Base-by-base conservation (phyloP, 2,113 vertebrate genomes). In the Propithecus coquereli region DNA sequence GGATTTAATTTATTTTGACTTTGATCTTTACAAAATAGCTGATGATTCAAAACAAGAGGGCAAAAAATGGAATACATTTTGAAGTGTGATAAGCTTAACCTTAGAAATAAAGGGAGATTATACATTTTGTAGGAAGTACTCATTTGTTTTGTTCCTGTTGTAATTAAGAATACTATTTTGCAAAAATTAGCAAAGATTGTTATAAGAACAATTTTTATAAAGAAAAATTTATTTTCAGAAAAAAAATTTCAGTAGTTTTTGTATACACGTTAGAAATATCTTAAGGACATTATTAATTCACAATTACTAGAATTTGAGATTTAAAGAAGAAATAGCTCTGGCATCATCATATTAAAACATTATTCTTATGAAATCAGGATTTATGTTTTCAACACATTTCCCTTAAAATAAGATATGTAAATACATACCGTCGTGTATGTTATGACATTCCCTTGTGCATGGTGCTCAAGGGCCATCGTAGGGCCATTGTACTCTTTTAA, bases 21-120 rank as follows among this genome's bases (percentile, higher is more conserved):
- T 37, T 88, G 57, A 94, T 32, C 45, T 95, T 94, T 90, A 93
- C 27, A 92, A 91, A 97, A 94, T 45, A 87, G 57, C 61, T 94
- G 59, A 90, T 81, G 70, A 94, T 87, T 95, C 47, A 91, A 97
- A 97, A 65, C 6, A 70, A 80, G 7, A 45, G 12, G 37, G 6
- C 23, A 59, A 45, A 84, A 52, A 37, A 18, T n/a, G 37, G 16
- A 30, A 5, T n/a, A 23, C 22, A 80, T 87, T 40, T 80, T 77
- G 43, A 96, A 82, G 23, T 79, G 5, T 68, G 32, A 71, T 81
- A 76, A 83, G 5, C 7, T 92, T 91, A 87, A 5, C 47, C 93
- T 94, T 40, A 84, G 23, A 85, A 92, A 91, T 73, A 87, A 87
- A 68, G 16, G 2, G 23, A 77, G 68, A 25, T 14, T 43, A 65